Evolutionary conservation across 2,888 invertebrate genomes (phyloP).

Genomic region (Epinotia bilunana): DNA sequence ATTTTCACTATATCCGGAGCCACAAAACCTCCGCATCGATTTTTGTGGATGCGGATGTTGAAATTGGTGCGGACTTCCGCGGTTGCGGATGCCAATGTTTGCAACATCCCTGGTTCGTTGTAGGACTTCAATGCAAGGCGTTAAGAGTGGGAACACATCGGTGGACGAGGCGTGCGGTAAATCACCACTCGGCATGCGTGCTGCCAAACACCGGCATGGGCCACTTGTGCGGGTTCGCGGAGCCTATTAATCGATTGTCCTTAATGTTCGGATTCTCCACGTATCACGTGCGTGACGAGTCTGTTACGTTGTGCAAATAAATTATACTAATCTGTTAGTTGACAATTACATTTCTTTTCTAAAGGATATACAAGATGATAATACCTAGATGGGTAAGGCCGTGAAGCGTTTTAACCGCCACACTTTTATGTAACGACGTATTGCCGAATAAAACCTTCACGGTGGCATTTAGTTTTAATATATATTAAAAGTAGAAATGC

Average conservation of each 20-base stretch:
- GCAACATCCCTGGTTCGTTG: neutral
- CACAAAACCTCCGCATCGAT: too few relatives aligned
- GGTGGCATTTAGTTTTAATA: too few relatives aligned
- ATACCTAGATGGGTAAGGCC: too few relatives aligned
- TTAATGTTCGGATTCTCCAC: conserved; percentile 46
- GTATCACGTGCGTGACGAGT: neutral
- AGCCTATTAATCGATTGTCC: conserved; percentile 52
- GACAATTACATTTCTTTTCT: neutral
- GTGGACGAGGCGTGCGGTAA: conserved; percentile 59
- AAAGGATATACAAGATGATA: too few relatives aligned
- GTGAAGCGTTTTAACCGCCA: too few relatives aligned
- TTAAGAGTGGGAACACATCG: conserved; percentile 48
- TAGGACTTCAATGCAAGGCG: conserved; percentile 6
- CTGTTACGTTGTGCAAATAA: neutral
- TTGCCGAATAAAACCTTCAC: too few relatives aligned
- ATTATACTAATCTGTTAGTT: neutral
- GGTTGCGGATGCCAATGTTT: too few relatives aligned
- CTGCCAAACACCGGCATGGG: conserved; percentile 72
- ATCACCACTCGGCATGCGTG: conserved; percentile 74
- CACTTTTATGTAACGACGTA: too few relatives aligned
- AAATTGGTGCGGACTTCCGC: too few relatives aligned
- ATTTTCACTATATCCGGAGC: too few relatives aligned
- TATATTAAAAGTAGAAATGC: too few relatives aligned
- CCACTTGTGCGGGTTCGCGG: conserved; percentile 72
- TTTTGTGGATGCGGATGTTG: too few relatives aligned